Base-by-base conservation (phyloP, 2,797 vertebrate species). In the Sternarchorhynchus goeldii region DNA sequence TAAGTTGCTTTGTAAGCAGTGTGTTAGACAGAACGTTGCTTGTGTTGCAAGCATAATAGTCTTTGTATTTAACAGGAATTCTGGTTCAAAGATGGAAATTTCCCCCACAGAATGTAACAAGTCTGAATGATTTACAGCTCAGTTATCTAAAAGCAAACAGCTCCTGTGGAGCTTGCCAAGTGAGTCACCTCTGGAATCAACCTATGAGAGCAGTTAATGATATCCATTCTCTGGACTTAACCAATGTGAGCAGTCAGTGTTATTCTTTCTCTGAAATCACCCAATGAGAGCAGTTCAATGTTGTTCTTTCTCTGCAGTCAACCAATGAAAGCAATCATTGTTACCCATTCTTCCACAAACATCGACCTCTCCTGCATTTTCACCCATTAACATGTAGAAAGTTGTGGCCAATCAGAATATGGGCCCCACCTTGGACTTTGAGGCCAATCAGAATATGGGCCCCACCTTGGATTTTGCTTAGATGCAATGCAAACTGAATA, bases 401-500 rank as follows among this genome's bases (percentile, higher is more conserved):
- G 10, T 10, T 14, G 45, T 16, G 45, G 45, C 45, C 45, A 14
- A 1, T 50, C 45, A 50, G 8, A 50, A 50, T 50, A 14, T 14
- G 45, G 45, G 10, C 45, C 3, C 25, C 45, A 2, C 45, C 3
- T 12, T 50, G 45, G 45, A 12, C 45, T 50, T 50, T 50, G 45
- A 25, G 45, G 45, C 45, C 45, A 14, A 1, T 50, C 45, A 50
- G 8, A 50, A 50, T 50, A 14, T 14, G 45, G 45, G 10, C 45
- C 3, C 25, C 45, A 2, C 45, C 3, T 12, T 50, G 45, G 45
- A 12, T 10, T 50, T 50, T 50, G 45, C 14, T 50, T 66, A 66
- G 36, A 66, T 53, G 66, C 32, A 59, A 4, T 66, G 32, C 53
- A 39, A 66, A 62, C 78, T 76, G 5, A 25, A 20, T 41, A 63